These are phyloP conservation scores for Ernsta delagoae DNA, from an alignment of 2,888 invertebrate genomes.

Conservation along the genomic window DNA sequence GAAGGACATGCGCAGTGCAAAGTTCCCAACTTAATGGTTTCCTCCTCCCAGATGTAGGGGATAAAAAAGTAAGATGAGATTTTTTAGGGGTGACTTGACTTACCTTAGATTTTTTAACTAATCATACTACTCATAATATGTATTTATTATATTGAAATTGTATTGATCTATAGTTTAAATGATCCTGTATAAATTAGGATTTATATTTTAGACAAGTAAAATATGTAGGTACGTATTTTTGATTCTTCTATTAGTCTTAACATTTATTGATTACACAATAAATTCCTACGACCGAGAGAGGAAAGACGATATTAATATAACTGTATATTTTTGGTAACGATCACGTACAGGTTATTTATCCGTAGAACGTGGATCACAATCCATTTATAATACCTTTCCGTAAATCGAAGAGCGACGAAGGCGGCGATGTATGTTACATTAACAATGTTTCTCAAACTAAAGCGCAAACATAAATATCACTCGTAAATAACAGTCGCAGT, in stretches of 20 bases:
- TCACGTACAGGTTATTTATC: slow-evolving; percentile 31
- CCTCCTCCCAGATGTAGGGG: no score
- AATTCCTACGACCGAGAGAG: slow-evolving; percentile 15
- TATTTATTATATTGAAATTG: no score
- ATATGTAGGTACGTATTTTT: neutral
- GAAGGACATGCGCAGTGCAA: no score
- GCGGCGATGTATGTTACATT: slow-evolving; percentile 16
- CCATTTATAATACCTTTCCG: slow-evolving; percentile 28
- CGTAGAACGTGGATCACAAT: slow-evolving; percentile 23
- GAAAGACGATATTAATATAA: slow-evolving; percentile 14
- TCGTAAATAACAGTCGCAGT: neutral
- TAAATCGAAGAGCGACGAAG: slow-evolving; percentile 25
- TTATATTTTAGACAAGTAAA: no score
- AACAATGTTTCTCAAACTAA: slow-evolving; percentile 13
- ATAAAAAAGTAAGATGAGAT: no score
- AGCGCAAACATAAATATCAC: slow-evolving; percentile 2
- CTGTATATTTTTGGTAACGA: slow-evolving; percentile 23
- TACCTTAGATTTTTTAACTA: no score
- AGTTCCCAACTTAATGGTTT: no score
- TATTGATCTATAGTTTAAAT: no score
- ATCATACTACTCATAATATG: no score
- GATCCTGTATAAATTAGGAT: no score
- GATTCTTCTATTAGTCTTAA: neutral
- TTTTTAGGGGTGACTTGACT: no score
- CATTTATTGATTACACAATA: slow-evolving; percentile 6